These are phyloP conservation scores for Stegophylla sp. DNA, from an alignment of 2,888 invertebrate genomes.

Conservation along the genomic window DNA sequence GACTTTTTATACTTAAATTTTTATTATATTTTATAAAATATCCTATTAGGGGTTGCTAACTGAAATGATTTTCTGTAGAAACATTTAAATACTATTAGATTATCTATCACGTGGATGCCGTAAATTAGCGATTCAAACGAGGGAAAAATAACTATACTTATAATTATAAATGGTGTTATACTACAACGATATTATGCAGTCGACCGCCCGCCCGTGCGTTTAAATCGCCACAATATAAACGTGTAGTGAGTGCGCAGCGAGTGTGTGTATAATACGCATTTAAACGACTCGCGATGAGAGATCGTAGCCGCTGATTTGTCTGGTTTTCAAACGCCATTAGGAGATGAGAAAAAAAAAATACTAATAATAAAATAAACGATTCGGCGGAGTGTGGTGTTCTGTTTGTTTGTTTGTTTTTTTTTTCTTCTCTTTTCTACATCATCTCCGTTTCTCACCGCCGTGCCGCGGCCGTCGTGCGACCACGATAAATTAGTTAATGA, in stretches of 20 bases:
- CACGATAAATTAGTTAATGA: conserved; percentile 59
- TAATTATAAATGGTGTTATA: background rate
- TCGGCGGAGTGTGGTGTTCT: conserved; percentile 14
- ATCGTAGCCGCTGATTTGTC: conserved; percentile 52
- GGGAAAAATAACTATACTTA: conserved; percentile 4
- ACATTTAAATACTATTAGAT: no score
- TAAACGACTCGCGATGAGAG: conserved; percentile 1
- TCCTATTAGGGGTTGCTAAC: no score
- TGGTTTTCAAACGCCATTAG: conserved; percentile 48
- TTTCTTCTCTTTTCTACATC: conserved; percentile 15
- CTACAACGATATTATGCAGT: background rate
- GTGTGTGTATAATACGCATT: background rate
- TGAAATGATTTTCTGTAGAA: no score
- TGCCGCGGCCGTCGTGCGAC: conserved; percentile 38
- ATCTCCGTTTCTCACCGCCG: conserved; percentile 26
- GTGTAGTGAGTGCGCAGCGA: background rate
- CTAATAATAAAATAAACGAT: conserved; percentile 22
- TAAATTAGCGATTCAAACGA: conserved; percentile 44
- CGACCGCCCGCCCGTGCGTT: background rate
- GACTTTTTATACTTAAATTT: no score
- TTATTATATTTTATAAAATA: no score
- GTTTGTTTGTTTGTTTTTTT: conserved; percentile 36
- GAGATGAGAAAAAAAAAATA: conserved; percentile 14
- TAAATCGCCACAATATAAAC: background rate
- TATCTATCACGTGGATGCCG: no score